Conservation (phyloP, 2,888 invertebrate genomes). For the Eretmocerus hayati region DNA sequence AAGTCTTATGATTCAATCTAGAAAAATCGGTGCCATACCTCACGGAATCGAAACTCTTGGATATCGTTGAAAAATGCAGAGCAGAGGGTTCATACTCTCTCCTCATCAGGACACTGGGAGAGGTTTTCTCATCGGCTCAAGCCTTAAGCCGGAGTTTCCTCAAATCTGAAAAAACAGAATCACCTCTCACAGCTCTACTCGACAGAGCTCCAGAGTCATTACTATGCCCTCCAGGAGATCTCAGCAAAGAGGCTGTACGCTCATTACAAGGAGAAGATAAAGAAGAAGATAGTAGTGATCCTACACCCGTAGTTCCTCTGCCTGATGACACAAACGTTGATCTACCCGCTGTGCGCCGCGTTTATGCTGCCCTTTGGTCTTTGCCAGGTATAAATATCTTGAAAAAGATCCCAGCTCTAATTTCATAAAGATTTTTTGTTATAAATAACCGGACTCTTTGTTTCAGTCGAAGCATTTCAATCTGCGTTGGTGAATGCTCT, state of each 20-base stretch:
- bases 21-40: slow-evolving; percentile 52
- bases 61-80: slow-evolving; percentile 70
- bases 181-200: slow-evolving; percentile 50
- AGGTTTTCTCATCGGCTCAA: slow-evolving; percentile 65
- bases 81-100: slow-evolving; percentile 62
- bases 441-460: too few relatives aligned
- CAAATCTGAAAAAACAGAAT: slow-evolving; percentile 46
- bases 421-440: slow-evolving; percentile 26
- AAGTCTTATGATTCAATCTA: slow-evolving; percentile 24
- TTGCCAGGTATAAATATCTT: slow-evolving; percentile 34
- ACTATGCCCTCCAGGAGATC: slow-evolving; percentile 48
- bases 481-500: slow-evolving; percentile 70
- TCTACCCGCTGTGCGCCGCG: slow-evolving; percentile 62
- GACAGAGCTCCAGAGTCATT: slow-evolving; percentile 49
- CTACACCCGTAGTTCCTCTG: slow-evolving; percentile 40
- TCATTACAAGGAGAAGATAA: slow-evolving; percentile 77
- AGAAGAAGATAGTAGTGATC: slow-evolving; percentile 69
- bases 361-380: slow-evolving; percentile 54
- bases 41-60: slow-evolving; percentile 68
- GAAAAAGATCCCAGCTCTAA: background rate
- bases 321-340: slow-evolving; percentile 55
- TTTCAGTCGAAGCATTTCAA: slow-evolving; percentile 51
- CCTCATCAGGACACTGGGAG: slow-evolving; percentile 68
- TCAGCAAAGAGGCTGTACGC: slow-evolving; percentile 67
- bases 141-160: slow-evolving; percentile 69